These are phyloP conservation scores for Drosophila ustulata DNA, from an alignment of 2,888 invertebrate species.

Conservation along the genomic window DNA sequence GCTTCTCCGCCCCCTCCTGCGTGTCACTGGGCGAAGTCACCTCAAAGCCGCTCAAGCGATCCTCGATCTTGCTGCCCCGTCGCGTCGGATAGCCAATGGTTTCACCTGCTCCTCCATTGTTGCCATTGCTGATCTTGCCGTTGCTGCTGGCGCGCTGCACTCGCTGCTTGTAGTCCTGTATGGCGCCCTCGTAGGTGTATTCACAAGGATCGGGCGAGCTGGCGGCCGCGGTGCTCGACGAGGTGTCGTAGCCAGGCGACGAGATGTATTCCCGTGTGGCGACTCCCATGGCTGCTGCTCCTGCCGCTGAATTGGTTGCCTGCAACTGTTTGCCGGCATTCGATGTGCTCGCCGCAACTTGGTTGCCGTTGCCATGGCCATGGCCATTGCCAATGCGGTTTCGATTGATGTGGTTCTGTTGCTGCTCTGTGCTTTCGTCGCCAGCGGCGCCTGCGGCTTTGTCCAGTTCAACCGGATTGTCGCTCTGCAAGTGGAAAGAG, in stretches of 20 bases:
- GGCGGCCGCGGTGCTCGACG: conserved; percentile 88
- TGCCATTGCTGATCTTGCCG: conserved; percentile 48
- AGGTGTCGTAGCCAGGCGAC: conserved; percentile 88
- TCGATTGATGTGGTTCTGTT: conserved; percentile 64
- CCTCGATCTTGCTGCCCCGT: conserved; percentile 87
- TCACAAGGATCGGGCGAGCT: conserved; percentile 91
- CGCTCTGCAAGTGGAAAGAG: conserved; percentile 86
- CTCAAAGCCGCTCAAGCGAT: conserved; percentile 88
- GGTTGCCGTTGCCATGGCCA: conserved; percentile 21
- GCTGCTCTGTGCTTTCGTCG: conserved; percentile 50
- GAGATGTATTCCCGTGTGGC: conserved; percentile 82
- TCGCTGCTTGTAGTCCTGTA: conserved; percentile 93
- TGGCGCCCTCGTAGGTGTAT: conserved; percentile 95
- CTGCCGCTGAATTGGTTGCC: conserved; percentile 26
- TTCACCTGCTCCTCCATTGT: conserved; percentile 71
- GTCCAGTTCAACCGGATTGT: conserved; percentile 87
- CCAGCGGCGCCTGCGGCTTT: conserved; percentile 69
- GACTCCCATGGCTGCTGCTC: conserved; percentile 34
- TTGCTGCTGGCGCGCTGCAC: conserved; percentile 87
- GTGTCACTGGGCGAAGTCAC: conserved; percentile 83
- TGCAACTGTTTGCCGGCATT: conserved; percentile 26
- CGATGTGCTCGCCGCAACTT: conserved; percentile 54
- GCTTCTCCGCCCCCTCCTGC: conserved; percentile 81
- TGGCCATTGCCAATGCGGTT: conserved; percentile 66
- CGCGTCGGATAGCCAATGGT: conserved; percentile 84